A percentile compares a stretch with the other conserved stretches of the same genome.
Conservation (phyloP, 2,888 invertebrate genomes). For the Pollenia griseotomentosa region DNA sequence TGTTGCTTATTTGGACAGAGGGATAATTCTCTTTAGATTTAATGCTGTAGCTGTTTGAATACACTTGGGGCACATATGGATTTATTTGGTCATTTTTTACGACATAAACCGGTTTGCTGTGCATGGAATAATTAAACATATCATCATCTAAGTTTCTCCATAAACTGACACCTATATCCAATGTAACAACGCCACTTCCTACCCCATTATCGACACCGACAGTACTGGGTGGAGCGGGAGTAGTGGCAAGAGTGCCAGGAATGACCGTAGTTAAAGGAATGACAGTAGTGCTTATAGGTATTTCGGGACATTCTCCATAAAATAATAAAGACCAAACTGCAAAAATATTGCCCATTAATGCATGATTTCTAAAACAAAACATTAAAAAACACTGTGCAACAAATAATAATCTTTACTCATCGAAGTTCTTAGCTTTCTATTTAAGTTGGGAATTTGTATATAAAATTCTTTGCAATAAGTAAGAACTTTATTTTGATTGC, state of each 20-base stretch:
- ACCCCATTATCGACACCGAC: not conserved
- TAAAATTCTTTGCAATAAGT: too few species aligned
- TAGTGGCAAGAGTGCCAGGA: too few species aligned
- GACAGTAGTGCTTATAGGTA: not conserved
- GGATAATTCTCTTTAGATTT: not conserved
- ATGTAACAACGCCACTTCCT: not conserved
- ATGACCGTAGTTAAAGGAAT: too few species aligned
- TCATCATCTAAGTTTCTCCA: too few species aligned
- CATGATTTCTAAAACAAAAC: too few species aligned
- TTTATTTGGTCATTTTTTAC: slow-evolving; percentile 7
- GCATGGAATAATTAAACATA: too few species aligned
- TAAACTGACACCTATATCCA: not conserved
- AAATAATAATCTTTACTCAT: too few species aligned
- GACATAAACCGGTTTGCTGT: slow-evolving; percentile 27
- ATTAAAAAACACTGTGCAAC: too few species aligned
- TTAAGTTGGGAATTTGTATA: too few species aligned
- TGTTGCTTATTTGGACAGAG: not conserved
- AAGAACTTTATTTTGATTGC: too few species aligned
- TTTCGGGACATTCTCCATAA: slow-evolving; percentile 44
- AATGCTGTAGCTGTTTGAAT: not conserved
- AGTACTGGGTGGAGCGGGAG: too few species aligned
- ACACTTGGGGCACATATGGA: not conserved
- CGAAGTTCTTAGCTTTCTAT: too few species aligned
- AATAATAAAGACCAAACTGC: slow-evolving; percentile 48
- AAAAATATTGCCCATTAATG: not conserved